A percentile compares a stretch with the other conserved stretches of the same genome.
phyloP scores from a whole-genome alignment of 2,888 invertebrate genomes.

The Baronia brevicornis region DNA sequence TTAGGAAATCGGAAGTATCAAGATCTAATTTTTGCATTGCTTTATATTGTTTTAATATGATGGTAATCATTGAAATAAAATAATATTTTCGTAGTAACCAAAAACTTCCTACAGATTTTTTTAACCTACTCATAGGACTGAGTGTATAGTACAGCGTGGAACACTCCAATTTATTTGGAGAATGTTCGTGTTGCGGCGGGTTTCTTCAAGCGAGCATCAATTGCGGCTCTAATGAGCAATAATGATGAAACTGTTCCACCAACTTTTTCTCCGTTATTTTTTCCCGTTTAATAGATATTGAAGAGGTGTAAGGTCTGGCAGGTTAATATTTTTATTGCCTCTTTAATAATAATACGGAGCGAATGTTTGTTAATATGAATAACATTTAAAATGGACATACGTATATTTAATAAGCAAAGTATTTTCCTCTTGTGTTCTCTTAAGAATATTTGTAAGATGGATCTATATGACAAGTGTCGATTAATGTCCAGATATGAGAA shows the following conservation, averaged over 20 bases:
- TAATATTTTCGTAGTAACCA: too few relatives aligned
- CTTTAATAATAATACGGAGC: too few relatives aligned
- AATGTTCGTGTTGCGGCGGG: slow-evolving; percentile 38
- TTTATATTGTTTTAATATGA: slow-evolving; percentile 6
- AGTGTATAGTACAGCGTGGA: slow-evolving; percentile 16
- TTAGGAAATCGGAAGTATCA: too few relatives aligned
- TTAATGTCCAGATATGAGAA: too few relatives aligned
- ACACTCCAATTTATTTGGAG: slow-evolving; percentile 51
- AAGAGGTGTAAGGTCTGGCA: slow-evolving; percentile 3
- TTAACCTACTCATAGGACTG: slow-evolving; percentile 7
- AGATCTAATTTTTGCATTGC: too few relatives aligned
- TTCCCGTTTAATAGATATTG: slow-evolving; percentile 16
- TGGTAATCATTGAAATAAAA: slow-evolving; percentile 8
- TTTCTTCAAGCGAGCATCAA: slow-evolving; percentile 54
- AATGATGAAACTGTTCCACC: slow-evolving; percentile 49
- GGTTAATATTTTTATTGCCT: too few relatives aligned
- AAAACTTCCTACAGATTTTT: slow-evolving; percentile 11
- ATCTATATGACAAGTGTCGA: too few relatives aligned
- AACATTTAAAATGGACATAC: too few relatives aligned
- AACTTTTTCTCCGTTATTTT: slow-evolving; percentile 14
- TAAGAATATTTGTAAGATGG: too few relatives aligned
- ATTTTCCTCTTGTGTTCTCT: too few relatives aligned
- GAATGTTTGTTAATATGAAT: too few relatives aligned
- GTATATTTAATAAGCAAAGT: too few relatives aligned
- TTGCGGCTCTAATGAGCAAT: slow-evolving; percentile 67